Evolutionary conservation across 1,140 invertebrate species (phyloP).

Genomic region (Papilio xuthus): DNA sequence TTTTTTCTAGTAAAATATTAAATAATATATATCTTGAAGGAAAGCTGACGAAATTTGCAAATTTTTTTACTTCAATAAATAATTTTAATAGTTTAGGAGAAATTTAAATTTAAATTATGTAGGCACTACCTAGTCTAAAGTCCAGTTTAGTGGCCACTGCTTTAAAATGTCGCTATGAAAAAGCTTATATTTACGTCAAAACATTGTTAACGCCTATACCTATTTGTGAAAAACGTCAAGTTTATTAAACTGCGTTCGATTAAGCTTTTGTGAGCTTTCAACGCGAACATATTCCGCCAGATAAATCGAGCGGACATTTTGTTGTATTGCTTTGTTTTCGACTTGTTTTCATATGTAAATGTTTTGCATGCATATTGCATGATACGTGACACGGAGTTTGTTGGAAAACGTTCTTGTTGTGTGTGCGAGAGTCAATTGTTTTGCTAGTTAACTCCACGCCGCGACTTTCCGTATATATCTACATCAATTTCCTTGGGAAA

Average conservation of each 20-base stretch:
- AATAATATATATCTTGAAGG: too few relatives aligned
- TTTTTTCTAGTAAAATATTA: too few relatives aligned
- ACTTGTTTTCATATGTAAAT: conserved; percentile 33
- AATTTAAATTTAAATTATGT: too few relatives aligned
- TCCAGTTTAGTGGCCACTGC: background rate
- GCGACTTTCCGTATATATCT: background rate
- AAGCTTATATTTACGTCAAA: background rate
- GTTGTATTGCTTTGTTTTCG: conserved; percentile 34
- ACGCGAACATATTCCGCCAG: background rate
- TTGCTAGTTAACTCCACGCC: background rate
- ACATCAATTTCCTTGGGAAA: background rate
- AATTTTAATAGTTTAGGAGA: too few relatives aligned
- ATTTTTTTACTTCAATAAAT: too few relatives aligned
- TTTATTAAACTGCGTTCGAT: conserved; percentile 35
- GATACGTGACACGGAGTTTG: conserved; percentile 14
- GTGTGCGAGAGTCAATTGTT: background rate
- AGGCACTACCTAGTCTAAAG: too few relatives aligned
- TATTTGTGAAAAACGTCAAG: conserved; percentile 12
- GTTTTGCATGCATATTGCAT: conserved; percentile 12
- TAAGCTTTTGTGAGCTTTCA: conserved; percentile 29
- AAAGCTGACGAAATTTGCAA: too few relatives aligned
- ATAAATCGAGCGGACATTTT: conserved; percentile 28
- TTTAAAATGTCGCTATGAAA: background rate
- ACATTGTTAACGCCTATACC: background rate
- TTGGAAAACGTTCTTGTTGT: background rate